Base-by-base conservation (phyloP, 2,113 vertebrate species). In the Dendrocopos noguchii region DNA sequence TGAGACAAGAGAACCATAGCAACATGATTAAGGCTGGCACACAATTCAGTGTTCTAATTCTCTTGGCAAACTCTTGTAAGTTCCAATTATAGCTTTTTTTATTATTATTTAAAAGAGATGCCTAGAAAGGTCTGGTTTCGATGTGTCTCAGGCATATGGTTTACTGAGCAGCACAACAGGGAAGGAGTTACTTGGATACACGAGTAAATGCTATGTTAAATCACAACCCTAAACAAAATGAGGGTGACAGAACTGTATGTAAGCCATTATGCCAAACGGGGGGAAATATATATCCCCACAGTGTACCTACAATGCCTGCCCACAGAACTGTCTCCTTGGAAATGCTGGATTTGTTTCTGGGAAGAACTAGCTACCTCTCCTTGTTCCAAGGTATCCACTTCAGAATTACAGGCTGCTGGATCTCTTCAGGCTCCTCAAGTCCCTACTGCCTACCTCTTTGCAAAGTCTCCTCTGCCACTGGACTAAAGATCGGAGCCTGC, bases 1-100 rank as follows among this genome's bases (percentile, higher is more conserved):
- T 93, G 93, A 88, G 50, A 96, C 68, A 94, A 67, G 90, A 94
- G 84, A 96, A 93, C 92, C 95, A 94, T 86, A 90, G 93, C 92
- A 95, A 93, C 92, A 3, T 50, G 84, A 92, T 89, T 93, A 92
- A 89, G 89, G 67, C 75, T 96, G 94, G 92, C 87, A 93, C 74
- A 73, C n/a, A 10, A 93, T 76, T 64, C 89, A 80, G 33, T 60
- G 75, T 80, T 93, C 93, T 92, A 90, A 88, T 91, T 95, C 82
- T 91, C 89, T 91, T 94, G 87, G 91, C 91, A 95, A 92, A 96
- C 93, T 66, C 60, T 83, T 95, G 2, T 36, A 82, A 44, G 65
- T 91, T 89, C 93, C 79, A 87, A 92, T 92, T 92, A 94, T 87
- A 96, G 87, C 55, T 10, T 42, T 34, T 73, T 28, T 46, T 22